Percentiles rank a stretch among this genome's conserved stretches.
Conservation (phyloP, 2,113 vertebrate species). For the mouse (Mus musculus) region GRCm39 chr8:80935501-80936000, state of each 20-base stretch:
- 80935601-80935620: not conserved
- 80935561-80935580: not conserved
- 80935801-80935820: constrained; percentile 7
- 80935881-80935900: not conserved
- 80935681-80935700: accelerated
- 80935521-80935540: not conserved
- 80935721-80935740: accelerated
- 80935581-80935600: not conserved
- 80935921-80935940: not conserved
- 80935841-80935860: not conserved
- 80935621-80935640: not conserved
- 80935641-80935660: too few relatives aligned
- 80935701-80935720: not conserved
- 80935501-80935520: too few relatives aligned
- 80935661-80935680: too few relatives aligned
- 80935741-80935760: not conserved
- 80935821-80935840: not conserved
- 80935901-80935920: not conserved
- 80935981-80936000: too few relatives aligned
- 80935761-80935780: not conserved
- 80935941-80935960: too few relatives aligned
- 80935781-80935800: not conserved
- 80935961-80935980: too few relatives aligned
- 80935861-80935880: not conserved
- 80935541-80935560: not conserved